phyloP scores from a whole-genome alignment of 2,797 vertebrate genomes.

The Zonotrichia albicollis region DNA sequence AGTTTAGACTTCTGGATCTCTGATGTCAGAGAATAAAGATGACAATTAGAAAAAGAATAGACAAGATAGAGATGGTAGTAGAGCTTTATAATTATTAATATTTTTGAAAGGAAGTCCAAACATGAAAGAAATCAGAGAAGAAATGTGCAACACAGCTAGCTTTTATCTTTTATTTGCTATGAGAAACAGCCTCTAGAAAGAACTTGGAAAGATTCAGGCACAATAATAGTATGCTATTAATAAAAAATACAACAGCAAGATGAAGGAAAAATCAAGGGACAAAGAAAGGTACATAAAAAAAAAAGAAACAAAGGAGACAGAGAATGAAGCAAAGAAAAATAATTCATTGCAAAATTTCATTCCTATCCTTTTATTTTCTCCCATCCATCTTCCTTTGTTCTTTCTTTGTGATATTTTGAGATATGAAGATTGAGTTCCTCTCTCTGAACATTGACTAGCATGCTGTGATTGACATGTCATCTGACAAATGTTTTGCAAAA shows the following conservation, averaged over 20 bases:
- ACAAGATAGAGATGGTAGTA: background rate
- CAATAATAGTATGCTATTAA: constrained; percentile 16
- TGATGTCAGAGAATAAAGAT: background rate
- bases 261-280: constrained; percentile 2
- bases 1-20: background rate
- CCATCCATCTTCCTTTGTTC: background rate
- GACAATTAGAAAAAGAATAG: background rate
- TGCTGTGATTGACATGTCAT: constrained; percentile 5
- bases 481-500: constrained; percentile 40
- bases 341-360: background rate
- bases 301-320: background rate
- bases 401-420: background rate
- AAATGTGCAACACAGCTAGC: background rate
- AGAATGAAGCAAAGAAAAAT: background rate
- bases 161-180: constrained; percentile 49
- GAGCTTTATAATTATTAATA: background rate
- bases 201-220: constrained; percentile 19
- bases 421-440: constrained; percentile 6
- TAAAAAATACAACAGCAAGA: constrained; percentile 25
- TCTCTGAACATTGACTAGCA: background rate
- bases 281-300: constrained; percentile 8
- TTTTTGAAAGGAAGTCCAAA: constrained; percentile 39
- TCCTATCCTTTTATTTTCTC: background rate
- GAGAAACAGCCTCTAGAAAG: constrained; percentile 27
- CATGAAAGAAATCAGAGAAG: constrained; percentile 41